phyloP scores from a whole-genome alignment of 2,797 vertebrate genomes.

The Remorina albescens region DNA sequence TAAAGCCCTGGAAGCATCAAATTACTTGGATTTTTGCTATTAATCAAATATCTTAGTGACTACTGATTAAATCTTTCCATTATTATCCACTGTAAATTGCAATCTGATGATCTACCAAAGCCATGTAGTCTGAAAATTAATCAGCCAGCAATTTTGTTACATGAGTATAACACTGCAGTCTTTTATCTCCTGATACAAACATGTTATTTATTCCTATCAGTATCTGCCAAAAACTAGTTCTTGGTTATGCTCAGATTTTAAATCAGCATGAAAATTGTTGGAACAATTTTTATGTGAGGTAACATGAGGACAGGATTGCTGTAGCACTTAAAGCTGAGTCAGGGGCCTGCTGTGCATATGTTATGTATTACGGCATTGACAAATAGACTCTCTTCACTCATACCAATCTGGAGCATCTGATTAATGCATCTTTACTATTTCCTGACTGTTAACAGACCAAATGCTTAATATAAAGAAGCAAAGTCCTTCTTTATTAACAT shows the following conservation, averaged over 20 bases:
- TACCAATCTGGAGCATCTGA: background rate
- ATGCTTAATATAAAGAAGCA: background rate
- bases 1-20: background rate
- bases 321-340: slow-evolving; percentile 32
- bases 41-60: no score
- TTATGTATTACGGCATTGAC: background rate
- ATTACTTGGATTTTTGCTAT: background rate
- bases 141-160: background rate
- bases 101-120: background rate
- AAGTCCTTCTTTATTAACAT: background rate
- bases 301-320: background rate
- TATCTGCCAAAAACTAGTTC: no score
- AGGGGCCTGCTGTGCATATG: slow-evolving; percentile 7
- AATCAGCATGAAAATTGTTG: background rate
- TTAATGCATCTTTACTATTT: background rate
- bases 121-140: background rate
- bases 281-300: background rate
- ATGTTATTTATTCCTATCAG: background rate
- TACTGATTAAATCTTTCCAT: background rate
- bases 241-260: background rate
- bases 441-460: background rate
- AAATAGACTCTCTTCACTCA: background rate
- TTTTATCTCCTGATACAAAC: background rate
- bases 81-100: background rate
- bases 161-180: no score